Evolutionary conservation across 2,888 invertebrate species (phyloP).

Genomic region (Plutella xylostella): DNA sequence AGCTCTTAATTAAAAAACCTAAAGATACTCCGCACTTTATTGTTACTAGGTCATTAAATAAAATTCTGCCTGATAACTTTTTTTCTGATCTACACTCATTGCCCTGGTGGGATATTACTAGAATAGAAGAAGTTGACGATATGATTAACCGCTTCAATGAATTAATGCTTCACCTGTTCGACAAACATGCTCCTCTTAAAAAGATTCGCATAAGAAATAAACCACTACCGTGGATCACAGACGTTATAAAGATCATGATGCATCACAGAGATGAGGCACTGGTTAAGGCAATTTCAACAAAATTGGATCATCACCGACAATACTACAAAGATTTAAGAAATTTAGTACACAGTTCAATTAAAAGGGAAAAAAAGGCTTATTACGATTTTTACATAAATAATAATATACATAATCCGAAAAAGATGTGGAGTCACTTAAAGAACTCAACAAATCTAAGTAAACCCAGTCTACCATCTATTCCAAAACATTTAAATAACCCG

Average conservation of each 20-base stretch:
- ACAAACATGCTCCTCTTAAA: neutral
- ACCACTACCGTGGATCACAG: neutral
- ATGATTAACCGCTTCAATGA: neutral
- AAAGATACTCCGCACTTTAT: neutral
- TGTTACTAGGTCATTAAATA: neutral
- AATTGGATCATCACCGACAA: neutral
- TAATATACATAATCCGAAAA: constrained; percentile 1
- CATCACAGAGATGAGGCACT: neutral
- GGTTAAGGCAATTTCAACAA: neutral
- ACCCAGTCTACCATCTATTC: neutral
- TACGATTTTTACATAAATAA: constrained; percentile 2
- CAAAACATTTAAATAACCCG: neutral
- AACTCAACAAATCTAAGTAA: neutral
- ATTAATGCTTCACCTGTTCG: neutral
- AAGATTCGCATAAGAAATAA: neutral
- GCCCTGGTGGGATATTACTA: neutral
- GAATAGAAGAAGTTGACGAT: neutral
- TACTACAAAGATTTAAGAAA: neutral
- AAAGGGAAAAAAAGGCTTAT: neutral
- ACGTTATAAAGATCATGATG: constrained; percentile 3
- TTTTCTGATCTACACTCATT: neutral
- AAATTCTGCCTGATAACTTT: neutral
- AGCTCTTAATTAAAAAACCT: neutral
- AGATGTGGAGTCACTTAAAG: neutral
- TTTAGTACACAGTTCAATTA: constrained; percentile 2